Evolutionary conservation across 2,888 invertebrate genomes (phyloP), one percentile per base, ranked within the genome.

Genomic region (Stratiomys singularior): DNA sequence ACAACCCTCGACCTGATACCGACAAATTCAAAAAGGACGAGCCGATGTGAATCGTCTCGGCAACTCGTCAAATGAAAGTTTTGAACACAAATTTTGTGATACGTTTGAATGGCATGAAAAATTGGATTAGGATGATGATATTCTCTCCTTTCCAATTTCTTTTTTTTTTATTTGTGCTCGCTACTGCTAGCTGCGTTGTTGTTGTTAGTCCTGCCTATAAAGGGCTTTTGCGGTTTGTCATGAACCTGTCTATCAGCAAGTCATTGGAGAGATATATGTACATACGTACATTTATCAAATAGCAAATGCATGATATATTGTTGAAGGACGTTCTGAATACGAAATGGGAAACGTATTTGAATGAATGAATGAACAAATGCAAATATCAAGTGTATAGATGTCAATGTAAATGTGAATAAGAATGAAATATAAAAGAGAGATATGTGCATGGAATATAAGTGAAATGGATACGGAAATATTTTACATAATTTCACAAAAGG

Each of bases 141-240:
- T 46, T 76, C 46, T 37, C 37, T 3, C 37, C 37, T 9, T 37
- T 9, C 9, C 37, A 3, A 3, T 9, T 9, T 37, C 37, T 37
- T n/a, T n/a, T n/a, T n/a, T n/a, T n/a, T n/a, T n/a, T n/a, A n/a
- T n/a, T n/a, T n/a, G n/a, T n/a, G n/a, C n/a, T n/a, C 37, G 3
- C 37, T 37, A 37, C 5, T 37, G 3, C 37, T 37, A 5, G 37
- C 9, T 37, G 5, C 9, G 37, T 37, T 37, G 3, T 37, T 37
- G 3, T 37, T 37, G 3, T 3, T 9, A 37, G 37, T 37, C 5
- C 37, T n/a, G 37, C 9, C 5, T 74, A 56, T 58, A 52, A 76
- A 79, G 77, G 79, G 76, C 71, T 79, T 9, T 76, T 79, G 76
- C 76, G 77, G 79, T 77, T 79, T 79, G 79, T 79, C 79, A 79